Base-by-base conservation (phyloP, 2,888 invertebrate species). In the Nezara viridula region DNA sequence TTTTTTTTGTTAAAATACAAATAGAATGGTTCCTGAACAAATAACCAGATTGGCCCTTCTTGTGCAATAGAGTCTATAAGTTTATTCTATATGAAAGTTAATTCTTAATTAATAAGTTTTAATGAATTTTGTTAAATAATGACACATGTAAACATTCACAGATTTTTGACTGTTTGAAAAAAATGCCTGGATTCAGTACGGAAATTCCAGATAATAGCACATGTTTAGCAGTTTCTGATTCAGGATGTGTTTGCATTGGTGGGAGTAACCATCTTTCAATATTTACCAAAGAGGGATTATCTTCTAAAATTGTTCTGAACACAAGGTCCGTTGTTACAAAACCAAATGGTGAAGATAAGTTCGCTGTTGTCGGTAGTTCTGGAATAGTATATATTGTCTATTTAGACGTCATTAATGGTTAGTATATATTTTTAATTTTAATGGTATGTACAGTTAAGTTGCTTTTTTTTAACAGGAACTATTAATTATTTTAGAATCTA, bases 151-250 rank as follows among this genome's bases (percentile, higher is more conserved):
- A 55, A 47, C 2, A 44, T 81, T 47, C n/a, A 47, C 81, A 81
- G 81, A 81, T 81, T 81, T 81, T 81, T 47, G 81, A 81, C n/a
- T 44, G 81, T 47, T 37, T 44, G 44, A 24, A 44, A 81, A 81
- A 81, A 47, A 44, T 1, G 12, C 40, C n/a, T 44, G 44, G 40
- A 81, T 40, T 44, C 5, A n/a, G 44, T 37, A 81, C 24, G 14
- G 81, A 81, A 44, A 81, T 81, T 44, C 40, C 44, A 81, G 81
- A 44, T 10, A 37, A 47, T n/a, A 81, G 24, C 81, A 81, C 81
- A 21, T 73, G 60, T 73, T 47, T 88, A 52, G 88, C 88, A 24
- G 85, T 88, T 50, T 88, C 88, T 32, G 88, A 88, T 32, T 52
- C 50, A 50, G 88, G 88, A 32, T 47, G 47, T 44, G 49, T 88